Evolutionary conservation across 2,888 invertebrate genomes (phyloP), one percentile per base, ranked within the genome.

Genomic region (Acleris literana): DNA sequence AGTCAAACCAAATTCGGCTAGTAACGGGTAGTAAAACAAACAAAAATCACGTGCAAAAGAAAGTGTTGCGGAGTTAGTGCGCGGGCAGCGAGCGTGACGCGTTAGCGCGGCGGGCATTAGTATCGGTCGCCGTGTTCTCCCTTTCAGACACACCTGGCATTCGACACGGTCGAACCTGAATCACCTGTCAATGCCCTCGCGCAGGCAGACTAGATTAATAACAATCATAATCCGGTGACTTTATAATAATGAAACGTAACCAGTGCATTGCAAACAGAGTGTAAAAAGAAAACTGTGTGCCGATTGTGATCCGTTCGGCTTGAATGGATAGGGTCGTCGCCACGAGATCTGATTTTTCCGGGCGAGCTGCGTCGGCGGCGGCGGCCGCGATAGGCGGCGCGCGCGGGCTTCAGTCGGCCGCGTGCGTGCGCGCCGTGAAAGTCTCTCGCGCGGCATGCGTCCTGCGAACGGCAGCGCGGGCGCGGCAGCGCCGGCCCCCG

Each of bases 401-500:
- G 80, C 79, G 80, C 79, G 77, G 60, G 79, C 83, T 84, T 90
- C 91, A 90, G 91, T 90, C 82, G 82, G 76, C 75, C 84, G 87
- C 80, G 87, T 90, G 92, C 91, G 89, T 88, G 90, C 90, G 90
- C 89, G 88, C 89, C 82, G 91, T 85, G 88, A 87, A 84, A 90
- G 85, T 88, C 86, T 87, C 86, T 76, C 78, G 81, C 83, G 85
- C 83, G 82, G 72, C 79, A 91, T 90, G 91, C 91, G 90, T 77
- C 80, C 89, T 69, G 83, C 81, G 76, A 57, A 20, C 59, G 29
- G 18, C 44, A 17, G 25, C 63, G 52, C 39, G 61, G 51, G 49
- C 52, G 43, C 51, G 48, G 44, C 51, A 43, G 44, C 46, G 71
- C 75, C 70, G 76, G 83, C 77, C 75, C 81, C 80, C 68, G 69